These are phyloP conservation scores for Rousettus leschenaultii DNA, from an alignment of 2,113 vertebrate genomes.

Conservation along the genomic window DNA sequence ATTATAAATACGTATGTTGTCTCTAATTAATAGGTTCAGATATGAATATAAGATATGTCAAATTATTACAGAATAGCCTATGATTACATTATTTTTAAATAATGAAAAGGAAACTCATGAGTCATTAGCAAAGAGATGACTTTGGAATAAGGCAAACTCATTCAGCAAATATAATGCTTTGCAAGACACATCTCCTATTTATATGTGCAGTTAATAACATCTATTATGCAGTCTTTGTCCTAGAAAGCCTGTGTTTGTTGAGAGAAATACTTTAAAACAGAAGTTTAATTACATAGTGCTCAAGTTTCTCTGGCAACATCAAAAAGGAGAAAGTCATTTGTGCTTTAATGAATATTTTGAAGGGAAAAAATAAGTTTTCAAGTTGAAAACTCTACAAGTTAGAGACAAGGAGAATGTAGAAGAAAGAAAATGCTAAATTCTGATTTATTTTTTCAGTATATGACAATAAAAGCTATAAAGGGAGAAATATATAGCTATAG, in stretches of 20 bases:
- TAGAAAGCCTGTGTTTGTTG: constrained; percentile 77
- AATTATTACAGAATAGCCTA: constrained; percentile 78
- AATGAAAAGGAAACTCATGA: constrained; percentile 80
- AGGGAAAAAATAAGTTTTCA: constrained; percentile 77
- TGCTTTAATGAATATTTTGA: constrained; percentile 79
- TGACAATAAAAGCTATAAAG: constrained; percentile 40
- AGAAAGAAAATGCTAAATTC: constrained; percentile 51
- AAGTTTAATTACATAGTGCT: constrained; percentile 77
- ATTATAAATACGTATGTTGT: constrained; percentile 79
- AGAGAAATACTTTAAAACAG: constrained; percentile 79
- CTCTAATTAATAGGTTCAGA: constrained; percentile 83
- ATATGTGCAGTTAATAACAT: constrained; percentile 78
- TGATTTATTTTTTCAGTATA: constrained; percentile 52
- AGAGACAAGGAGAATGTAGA: constrained; percentile 46
- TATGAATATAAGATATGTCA: constrained; percentile 81
- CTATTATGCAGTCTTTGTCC: constrained; percentile 78
- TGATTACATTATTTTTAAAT: constrained; percentile 83
- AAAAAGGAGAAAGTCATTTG: constrained; percentile 74
- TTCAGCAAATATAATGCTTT: constrained; percentile 76
- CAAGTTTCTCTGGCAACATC: constrained; percentile 73
- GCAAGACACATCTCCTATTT: constrained; percentile 81
- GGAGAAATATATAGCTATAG: not conserved
- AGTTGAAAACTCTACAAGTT: constrained; percentile 69
- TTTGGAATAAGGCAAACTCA: constrained; percentile 79
- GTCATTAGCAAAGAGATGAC: constrained; percentile 78